These are phyloP conservation scores for Acrobeloides nanus DNA, from an alignment of 2,888 invertebrate species.

Conservation along the genomic window DNA sequence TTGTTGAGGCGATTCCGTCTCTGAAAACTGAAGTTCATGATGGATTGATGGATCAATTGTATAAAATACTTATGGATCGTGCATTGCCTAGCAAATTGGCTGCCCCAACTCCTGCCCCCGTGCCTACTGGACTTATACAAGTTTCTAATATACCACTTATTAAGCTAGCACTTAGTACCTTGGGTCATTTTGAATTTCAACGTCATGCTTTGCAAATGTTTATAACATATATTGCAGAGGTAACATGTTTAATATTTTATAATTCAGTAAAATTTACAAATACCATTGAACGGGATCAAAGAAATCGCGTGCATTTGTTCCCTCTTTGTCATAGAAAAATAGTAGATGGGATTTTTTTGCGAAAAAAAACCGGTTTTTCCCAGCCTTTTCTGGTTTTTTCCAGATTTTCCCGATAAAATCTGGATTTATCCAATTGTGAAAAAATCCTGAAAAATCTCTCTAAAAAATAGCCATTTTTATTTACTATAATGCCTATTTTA, in stretches of 20 bases:
- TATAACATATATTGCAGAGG: conserved; percentile 47
- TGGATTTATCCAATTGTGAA: not conserved
- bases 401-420: not conserved
- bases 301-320: too few relatives aligned
- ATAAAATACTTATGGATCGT: conserved; percentile 56
- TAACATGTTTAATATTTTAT: conserved; percentile 16
- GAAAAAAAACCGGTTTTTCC: too few relatives aligned
- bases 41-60: conserved; percentile 81
- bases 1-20: conserved; percentile 77
- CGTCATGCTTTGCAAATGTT: conserved; percentile 45
- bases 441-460: too few relatives aligned
- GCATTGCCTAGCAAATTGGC: conserved; percentile 38
- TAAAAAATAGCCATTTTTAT: conserved; percentile 2
- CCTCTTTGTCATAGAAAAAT: too few relatives aligned
- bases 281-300: too few relatives aligned
- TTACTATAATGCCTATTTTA: conserved; percentile 13
- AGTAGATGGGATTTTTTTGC: too few relatives aligned
- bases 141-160: conserved; percentile 72
- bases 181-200: conserved; percentile 72
- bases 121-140: conserved; percentile 26
- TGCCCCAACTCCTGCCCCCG: conserved; percentile 28
- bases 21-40: conserved; percentile 83
- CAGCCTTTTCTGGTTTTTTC: too few relatives aligned
- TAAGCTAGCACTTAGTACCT: conserved; percentile 80
- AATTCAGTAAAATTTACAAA: conserved; percentile 5